A percentile compares a stretch with the other conserved stretches of the same genome.
Evolutionary conservation across 2,113 vertebrate species (phyloP).

Genomic region (Notarius lentiginosus): DNA sequence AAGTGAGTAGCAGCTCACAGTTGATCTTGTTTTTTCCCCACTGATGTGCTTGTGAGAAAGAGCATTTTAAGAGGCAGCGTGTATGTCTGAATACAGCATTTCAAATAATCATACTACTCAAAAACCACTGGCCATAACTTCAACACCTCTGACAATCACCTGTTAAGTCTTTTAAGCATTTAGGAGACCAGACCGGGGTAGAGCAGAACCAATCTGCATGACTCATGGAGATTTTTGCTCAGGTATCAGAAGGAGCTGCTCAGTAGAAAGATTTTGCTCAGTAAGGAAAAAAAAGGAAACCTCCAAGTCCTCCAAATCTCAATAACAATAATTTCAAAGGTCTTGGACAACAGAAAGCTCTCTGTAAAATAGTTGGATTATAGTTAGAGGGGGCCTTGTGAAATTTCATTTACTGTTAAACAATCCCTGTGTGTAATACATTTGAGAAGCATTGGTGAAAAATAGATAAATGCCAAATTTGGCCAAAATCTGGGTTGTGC

Average conservation of each 20-base stretch:
- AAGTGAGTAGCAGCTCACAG: too few species aligned
- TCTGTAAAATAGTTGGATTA: neutral
- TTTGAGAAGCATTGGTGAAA: neutral
- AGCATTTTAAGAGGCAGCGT: neutral
- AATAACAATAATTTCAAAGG: neutral
- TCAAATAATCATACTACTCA: neutral
- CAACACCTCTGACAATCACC: neutral
- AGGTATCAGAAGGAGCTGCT: neutral
- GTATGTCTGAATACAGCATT: neutral
- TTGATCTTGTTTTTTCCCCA: neutral
- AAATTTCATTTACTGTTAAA: neutral
- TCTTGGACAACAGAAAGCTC: neutral
- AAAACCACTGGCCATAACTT: neutral
- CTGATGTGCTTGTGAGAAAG: neutral
- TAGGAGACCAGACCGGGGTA: neutral
- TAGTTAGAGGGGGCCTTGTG: neutral
- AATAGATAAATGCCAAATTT: neutral
- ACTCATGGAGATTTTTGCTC: neutral
- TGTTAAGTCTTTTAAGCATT: neutral
- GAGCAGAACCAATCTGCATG: neutral
- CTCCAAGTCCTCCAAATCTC: neutral
- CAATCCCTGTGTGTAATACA: neutral
- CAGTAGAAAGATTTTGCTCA: neutral
- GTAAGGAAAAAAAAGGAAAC: neutral
- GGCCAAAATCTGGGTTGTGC: neutral